Percentiles rank a stretch among this genome's conserved stretches.
Evolutionary conservation across 2,797 vertebrate species (phyloP).

Genomic region (Potorous gilbertii): DNA sequence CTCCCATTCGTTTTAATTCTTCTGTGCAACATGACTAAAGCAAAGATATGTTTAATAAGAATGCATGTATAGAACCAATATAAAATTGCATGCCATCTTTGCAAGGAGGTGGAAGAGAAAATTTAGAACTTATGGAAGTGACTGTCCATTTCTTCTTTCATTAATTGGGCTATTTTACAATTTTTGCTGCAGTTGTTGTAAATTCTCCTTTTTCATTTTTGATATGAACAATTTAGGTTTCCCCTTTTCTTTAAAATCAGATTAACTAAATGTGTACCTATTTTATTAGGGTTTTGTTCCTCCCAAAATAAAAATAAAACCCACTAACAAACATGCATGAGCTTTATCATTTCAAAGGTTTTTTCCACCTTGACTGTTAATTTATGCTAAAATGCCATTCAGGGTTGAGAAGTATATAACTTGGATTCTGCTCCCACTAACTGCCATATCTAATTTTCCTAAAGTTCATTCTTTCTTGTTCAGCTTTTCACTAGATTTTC

Average conservation of each 20-base stretch:
- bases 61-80: too few relatives aligned
- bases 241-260: neutral
- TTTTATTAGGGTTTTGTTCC: neutral
- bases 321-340: neutral
- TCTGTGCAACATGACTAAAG: too few relatives aligned
- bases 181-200: neutral
- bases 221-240: neutral
- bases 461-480: neutral
- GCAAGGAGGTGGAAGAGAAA: too few relatives aligned
- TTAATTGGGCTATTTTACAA: neutral
- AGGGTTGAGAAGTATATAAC: neutral
- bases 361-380: too few relatives aligned
- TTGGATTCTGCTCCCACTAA: neutral
- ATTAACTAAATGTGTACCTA: neutral
- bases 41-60: too few relatives aligned
- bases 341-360: neutral
- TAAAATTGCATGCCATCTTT: too few relatives aligned
- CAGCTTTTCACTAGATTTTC: neutral
- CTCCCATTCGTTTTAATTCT: too few relatives aligned
- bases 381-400: neutral
- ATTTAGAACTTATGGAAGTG: too few relatives aligned
- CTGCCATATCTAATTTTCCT: neutral
- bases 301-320: neutral
- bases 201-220: neutral
- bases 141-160: neutral